These are phyloP conservation scores for Paracanthobrama guichenoti DNA, from an alignment of 2,113 vertebrate genomes.

Conservation along the genomic window DNA sequence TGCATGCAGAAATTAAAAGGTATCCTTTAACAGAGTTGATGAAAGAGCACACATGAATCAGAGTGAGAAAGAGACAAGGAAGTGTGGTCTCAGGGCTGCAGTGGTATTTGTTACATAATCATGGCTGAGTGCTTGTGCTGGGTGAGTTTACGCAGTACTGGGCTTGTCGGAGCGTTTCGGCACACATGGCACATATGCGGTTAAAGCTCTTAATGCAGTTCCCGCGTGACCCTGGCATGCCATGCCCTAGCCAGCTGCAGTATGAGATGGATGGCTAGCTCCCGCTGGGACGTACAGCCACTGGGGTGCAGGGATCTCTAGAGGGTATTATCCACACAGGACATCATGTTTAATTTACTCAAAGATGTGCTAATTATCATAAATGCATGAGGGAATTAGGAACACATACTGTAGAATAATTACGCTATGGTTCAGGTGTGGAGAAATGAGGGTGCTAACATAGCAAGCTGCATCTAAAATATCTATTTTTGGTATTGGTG, in stretches of 20 bases:
- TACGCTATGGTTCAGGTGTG: slow-evolving; percentile 12
- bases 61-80: slow-evolving; percentile 10
- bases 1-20: background rate
- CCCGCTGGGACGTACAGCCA: background rate
- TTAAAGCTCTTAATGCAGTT: slow-evolving; percentile 5
- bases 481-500: background rate
- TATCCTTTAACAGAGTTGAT: background rate
- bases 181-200: background rate
- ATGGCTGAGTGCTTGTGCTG: slow-evolving; percentile 26
- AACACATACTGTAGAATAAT: slow-evolving; percentile 19
- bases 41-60: background rate
- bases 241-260: slow-evolving; percentile 12
- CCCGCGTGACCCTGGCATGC: background rate
- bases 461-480: background rate
- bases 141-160: background rate
- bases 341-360: slow-evolving; percentile 42
- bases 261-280: slow-evolving; percentile 8
- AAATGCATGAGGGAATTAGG: slow-evolving; percentile 11
- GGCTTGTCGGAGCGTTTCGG: slow-evolving; percentile 6
- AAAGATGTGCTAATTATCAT: slow-evolving; percentile 30
- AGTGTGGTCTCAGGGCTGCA: background rate
- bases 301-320: background rate
- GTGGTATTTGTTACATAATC: slow-evolving; percentile 39
- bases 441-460: background rate
- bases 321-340: slow-evolving; percentile 15